phyloP scores from a whole-genome alignment of 2,797 vertebrate genomes.

The Leptodon cayanensis region DNA sequence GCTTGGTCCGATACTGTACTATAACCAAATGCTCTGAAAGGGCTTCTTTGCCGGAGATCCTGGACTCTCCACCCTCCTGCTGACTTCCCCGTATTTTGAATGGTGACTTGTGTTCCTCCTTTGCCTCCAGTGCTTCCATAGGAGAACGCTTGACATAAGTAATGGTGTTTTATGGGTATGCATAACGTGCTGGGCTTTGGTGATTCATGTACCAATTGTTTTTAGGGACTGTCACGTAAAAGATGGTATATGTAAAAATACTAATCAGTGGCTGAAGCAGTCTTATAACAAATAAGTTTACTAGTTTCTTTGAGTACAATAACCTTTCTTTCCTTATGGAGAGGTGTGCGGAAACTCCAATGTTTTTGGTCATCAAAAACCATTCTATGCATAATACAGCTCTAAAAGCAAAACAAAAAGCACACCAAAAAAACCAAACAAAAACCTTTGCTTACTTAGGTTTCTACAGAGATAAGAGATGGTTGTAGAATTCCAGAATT shows the following conservation, averaged over 20 bases:
- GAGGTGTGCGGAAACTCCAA: not conserved
- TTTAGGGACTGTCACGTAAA: not conserved
- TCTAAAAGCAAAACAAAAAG: not conserved
- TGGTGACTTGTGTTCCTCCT: not conserved
- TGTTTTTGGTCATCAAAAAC: not conserved
- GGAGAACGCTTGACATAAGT: not conserved
- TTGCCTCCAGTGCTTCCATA: not conserved
- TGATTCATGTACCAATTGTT: not conserved
- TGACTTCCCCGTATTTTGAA: not conserved
- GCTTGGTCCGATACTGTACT: not conserved
- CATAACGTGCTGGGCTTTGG: not conserved
- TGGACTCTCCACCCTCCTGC: not conserved
- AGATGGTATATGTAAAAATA: not conserved
- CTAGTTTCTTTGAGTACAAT: not conserved
- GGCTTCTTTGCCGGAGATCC: not conserved
- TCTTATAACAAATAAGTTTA: not conserved
- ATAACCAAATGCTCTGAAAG: not conserved
- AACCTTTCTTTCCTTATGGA: not conserved
- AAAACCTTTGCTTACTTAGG: accelerated
- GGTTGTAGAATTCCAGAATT: not conserved
- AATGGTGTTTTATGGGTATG: not conserved
- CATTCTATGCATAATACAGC: not conserved
- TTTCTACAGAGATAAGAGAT: not conserved
- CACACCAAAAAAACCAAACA: accelerated
- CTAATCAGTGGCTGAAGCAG: not conserved